Percentiles rank a stretch among this genome's conserved stretches.
phyloP scores from a whole-genome alignment of 2,888 invertebrate genomes.

The Tuberolachnus salignus region DNA sequence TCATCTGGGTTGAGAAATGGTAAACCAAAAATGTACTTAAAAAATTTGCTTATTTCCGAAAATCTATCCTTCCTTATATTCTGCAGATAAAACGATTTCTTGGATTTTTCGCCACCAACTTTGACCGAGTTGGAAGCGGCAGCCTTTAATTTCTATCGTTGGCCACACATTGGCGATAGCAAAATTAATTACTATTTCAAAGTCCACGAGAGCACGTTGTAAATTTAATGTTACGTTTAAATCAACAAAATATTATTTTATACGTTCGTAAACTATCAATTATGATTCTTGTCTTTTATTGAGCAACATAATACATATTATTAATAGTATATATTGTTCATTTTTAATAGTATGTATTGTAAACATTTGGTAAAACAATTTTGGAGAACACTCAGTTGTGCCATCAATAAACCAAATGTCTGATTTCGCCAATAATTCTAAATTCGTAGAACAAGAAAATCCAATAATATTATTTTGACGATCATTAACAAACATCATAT shows the following conservation, averaged over 20 bases:
- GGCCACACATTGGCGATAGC: conserved; percentile 1
- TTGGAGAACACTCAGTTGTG: neutral
- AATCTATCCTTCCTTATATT: too few species aligned
- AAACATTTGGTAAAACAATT: conserved; percentile 3
- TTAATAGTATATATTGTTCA: neutral
- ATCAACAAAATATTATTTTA: neutral
- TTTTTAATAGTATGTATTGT: neutral
- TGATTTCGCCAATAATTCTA: neutral
- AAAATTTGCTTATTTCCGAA: too few species aligned
- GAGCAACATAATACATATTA: conserved; percentile 5
- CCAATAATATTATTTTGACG: conserved; percentile 6
- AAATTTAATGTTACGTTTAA: neutral
- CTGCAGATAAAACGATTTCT: neutral
- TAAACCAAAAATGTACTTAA: too few species aligned
- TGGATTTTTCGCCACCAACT: neutral
- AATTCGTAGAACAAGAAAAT: conserved; percentile 4
- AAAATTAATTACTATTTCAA: neutral
- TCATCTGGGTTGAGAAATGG: neutral
- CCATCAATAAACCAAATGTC: neutral
- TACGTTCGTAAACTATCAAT: neutral
- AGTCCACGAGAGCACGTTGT: neutral
- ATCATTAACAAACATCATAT: neutral
- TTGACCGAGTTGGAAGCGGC: neutral
- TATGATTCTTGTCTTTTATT: conserved; percentile 8
- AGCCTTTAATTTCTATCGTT: conserved; percentile 1